A percentile compares a stretch with the other conserved stretches of the same genome.
phyloP scores from a whole-genome alignment of 2,113 vertebrate species.

The Bos taurus region ARS-UCD2.0 NC_037337.1:16340001-16340500 shows the following conservation, averaged over 20 bases:
- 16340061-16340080: neutral
- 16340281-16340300: neutral
- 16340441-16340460: neutral
- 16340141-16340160: neutral
- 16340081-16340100: neutral
- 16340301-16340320: neutral
- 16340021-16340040: neutral
- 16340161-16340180: neutral
- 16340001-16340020: neutral
- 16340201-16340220: neutral
- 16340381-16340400: neutral
- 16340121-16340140: neutral
- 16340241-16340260: neutral
- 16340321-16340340: neutral
- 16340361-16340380: neutral
- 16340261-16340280: neutral
- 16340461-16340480: neutral
- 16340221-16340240: neutral
- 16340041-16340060: neutral
- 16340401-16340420: neutral
- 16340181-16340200: neutral
- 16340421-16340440: neutral
- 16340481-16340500: neutral
- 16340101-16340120: neutral
- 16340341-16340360: neutral